These are phyloP conservation scores for Porites rus DNA, from an alignment of 92 coral and sea anemone species.

Conservation along the genomic window DNA sequence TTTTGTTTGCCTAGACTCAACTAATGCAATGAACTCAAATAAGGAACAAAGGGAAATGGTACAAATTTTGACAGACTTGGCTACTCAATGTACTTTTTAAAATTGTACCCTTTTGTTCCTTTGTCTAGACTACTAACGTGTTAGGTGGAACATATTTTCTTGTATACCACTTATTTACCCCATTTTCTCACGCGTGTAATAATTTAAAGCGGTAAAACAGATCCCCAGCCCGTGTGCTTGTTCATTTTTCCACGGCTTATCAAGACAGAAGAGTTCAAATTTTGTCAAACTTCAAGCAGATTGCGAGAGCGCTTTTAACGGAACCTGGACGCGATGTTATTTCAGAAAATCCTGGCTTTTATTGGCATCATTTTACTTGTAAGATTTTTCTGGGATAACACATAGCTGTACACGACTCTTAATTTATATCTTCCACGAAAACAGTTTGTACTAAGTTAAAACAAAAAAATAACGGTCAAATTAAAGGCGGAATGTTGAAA, in stretches of 20 bases:
- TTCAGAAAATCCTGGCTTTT: not conserved
- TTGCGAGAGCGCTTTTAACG: not conserved
- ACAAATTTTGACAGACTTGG: not conserved
- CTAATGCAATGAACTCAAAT: too few relatives aligned
- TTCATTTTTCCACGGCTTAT: too few relatives aligned
- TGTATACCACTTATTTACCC: not conserved
- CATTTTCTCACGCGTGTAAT: not conserved
- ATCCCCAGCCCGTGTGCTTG: too few relatives aligned
- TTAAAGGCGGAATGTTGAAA: too few relatives aligned
- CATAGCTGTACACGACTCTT: too few relatives aligned
- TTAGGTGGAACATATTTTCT: not conserved
- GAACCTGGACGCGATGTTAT: not conserved
- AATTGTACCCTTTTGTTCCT: not conserved
- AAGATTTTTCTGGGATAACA: not conserved
- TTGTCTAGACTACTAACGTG: not conserved
- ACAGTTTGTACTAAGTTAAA: too few relatives aligned
- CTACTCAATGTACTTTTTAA: not conserved
- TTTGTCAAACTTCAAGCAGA: too few relatives aligned
- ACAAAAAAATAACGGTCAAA: too few relatives aligned
- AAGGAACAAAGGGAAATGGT: not conserved
- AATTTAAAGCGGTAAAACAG: too few relatives aligned
- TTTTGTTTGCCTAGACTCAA: too few relatives aligned
- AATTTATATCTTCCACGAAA: too few relatives aligned
- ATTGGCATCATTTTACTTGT: not conserved
- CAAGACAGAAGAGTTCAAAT: too few relatives aligned